Base-by-base conservation (phyloP, 92 coral and sea anemone species). In the Anthopleura xanthogrammica region DNA sequence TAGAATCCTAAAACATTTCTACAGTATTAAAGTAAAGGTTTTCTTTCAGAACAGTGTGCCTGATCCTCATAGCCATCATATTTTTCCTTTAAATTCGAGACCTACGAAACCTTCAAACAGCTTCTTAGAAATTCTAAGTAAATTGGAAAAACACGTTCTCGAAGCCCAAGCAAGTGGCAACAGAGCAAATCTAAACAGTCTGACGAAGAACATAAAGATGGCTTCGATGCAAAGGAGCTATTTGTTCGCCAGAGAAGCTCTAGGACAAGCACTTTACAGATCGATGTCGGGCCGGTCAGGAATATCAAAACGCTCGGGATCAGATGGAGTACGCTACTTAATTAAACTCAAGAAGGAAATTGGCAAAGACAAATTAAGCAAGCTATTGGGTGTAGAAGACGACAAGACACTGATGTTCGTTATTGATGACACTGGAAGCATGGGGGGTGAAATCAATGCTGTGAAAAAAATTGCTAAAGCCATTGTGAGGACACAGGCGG, bases 231-330 rank as follows among this genome's bases (percentile, higher is more conserved):
- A 85, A 48, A 86, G 95, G 43, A 92, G 91, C 74, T 94, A 92
- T 48, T 81, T 85, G 12, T 94, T 90, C n/a, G 98, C 98, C 20
- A 89, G 98, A 39, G 81, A 92, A 85, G 79, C 94, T 17, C 84
- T 92, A 20, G 98, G 95, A 0, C 91, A 82, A 65, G 98, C 91
- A 9, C 56, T 94, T 52, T 94, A 83, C 75, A 85, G 88, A 17
- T 85, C 77, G 16, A 52, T 76, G 4, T 65, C 81, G 19, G 12
- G 62, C 17, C 62, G 68, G 13, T 12, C 84, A 52, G 80, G 79
- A 19, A 43, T 4, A 41, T 66, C 76, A 52, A 83, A 66, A 29
- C 42, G 80, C 8, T 60, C 89, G 11, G 75, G 68, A 4, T n/a
- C 64, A 9, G 79, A 86, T 3, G 91, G 88, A 1, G 76, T 48